These are phyloP conservation scores for Oryzaephilus surinamensis DNA, from an alignment of 1,140 invertebrate species.

Conservation along the genomic window DNA sequence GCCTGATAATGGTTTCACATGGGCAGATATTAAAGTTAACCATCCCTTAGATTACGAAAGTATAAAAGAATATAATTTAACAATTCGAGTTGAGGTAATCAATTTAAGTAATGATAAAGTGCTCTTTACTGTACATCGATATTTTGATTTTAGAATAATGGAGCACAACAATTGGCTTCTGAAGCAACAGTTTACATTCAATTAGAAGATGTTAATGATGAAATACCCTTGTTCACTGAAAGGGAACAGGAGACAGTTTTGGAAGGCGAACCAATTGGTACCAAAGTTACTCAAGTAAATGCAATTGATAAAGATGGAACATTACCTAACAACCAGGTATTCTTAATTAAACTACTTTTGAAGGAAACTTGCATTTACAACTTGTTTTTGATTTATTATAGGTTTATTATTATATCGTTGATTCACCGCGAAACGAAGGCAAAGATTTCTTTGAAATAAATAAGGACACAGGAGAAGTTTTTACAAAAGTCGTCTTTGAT, in stretches of 20 bases:
- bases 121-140: too few relatives aligned
- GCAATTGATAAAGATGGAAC: slow-evolving; percentile 95
- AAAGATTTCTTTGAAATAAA: slow-evolving; percentile 94
- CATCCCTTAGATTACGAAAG: slow-evolving; percentile 90
- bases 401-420: slow-evolving; percentile 86
- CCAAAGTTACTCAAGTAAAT: slow-evolving; percentile 91
- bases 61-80: slow-evolving; percentile 92
- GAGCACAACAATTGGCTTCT: slow-evolving; percentile 85
- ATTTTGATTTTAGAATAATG: slow-evolving; percentile 67
- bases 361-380: too few relatives aligned
- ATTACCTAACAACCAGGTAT: slow-evolving; percentile 85
- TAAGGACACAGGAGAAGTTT: slow-evolving; percentile 84
- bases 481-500: slow-evolving; percentile 88
- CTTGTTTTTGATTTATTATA: slow-evolving; percentile 31
- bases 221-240: slow-evolving; percentile 91
- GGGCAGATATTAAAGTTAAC: slow-evolving; percentile 93
- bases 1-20: slow-evolving; percentile 78
- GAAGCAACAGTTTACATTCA: slow-evolving; percentile 89
- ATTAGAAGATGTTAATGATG: slow-evolving; percentile 92
- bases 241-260: slow-evolving; percentile 88
- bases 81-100: slow-evolving; percentile 82
- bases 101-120: too few relatives aligned
- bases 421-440: slow-evolving; percentile 79
- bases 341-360: background rate
- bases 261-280: slow-evolving; percentile 87